Percentiles rank a stretch among this genome's conserved stretches.
Conservation (phyloP, 2,797 vertebrate genomes). For the Mareca strepera region DNA sequence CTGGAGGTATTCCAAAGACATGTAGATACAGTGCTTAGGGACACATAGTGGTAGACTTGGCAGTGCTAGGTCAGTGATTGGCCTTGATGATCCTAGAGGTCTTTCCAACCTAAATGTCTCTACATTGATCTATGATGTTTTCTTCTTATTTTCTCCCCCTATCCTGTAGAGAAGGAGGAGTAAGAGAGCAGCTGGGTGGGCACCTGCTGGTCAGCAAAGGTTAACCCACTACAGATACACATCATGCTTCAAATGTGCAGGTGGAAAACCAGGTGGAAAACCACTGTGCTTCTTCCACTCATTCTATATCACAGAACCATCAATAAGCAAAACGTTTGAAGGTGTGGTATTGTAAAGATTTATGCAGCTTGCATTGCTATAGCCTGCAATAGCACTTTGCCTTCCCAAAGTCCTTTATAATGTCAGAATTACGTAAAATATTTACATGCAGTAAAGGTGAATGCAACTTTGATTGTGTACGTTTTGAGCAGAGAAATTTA, state of each 20-base stretch:
- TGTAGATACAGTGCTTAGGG: too few species aligned
- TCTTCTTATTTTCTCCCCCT: too few species aligned
- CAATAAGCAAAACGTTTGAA: not conserved
- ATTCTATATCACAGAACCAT: not conserved
- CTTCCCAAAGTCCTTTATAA: not conserved
- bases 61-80: too few species aligned
- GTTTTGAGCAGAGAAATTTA: not conserved
- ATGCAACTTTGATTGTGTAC: not conserved
- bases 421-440: not conserved
- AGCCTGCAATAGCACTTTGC: not conserved
- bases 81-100: too few species aligned
- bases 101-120: too few species aligned
- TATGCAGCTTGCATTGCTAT: not conserved
- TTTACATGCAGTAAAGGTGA: not conserved
- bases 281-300: not conserved
- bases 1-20: too few species aligned
- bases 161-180: too few species aligned
- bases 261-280: not conserved
- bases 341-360: not conserved
- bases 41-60: too few species aligned
- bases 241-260: not conserved
- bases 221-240: too few species aligned
- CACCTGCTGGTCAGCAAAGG: too few species aligned
- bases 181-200: too few species aligned
- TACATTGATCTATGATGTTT: too few species aligned